Conservation (phyloP, 2,888 invertebrate genomes). For the Oasisia sp. region DNA sequence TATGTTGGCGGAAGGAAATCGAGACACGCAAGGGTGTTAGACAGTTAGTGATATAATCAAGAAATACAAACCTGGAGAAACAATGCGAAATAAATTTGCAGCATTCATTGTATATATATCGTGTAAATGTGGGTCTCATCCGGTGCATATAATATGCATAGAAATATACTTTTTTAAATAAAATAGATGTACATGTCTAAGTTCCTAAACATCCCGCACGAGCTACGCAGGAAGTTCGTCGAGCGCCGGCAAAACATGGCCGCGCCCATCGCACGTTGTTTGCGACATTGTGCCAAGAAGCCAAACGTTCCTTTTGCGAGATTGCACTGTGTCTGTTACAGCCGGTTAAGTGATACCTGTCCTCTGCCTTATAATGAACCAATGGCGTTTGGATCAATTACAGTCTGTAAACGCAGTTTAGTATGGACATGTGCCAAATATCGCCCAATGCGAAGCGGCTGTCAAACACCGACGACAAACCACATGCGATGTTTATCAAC, state of each 20-base stretch:
- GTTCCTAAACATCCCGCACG: slow-evolving; percentile 13
- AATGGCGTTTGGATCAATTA: neutral
- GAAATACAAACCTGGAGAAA: neutral
- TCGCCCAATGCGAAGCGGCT: neutral
- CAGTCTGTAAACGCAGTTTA: neutral
- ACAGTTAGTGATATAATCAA: neutral
- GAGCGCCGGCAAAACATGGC: neutral
- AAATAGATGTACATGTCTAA: slow-evolving; percentile 17
- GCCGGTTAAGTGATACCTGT: neutral
- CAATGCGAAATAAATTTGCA: neutral
- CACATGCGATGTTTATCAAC: slow-evolving; percentile 13
- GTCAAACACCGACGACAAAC: neutral
- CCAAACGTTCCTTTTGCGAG: neutral
- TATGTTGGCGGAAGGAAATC: neutral
- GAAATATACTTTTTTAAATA: neutral
- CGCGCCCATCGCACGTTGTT: neutral
- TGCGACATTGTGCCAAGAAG: neutral
- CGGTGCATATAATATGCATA: neutral
- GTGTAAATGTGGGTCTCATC: neutral
- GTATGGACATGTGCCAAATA: neutral
- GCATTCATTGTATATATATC: slow-evolving; percentile 8
- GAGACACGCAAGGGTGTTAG: neutral
- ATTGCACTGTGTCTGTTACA: neutral
- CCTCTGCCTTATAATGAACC: neutral
- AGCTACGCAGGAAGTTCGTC: slow-evolving; percentile 13